A percentile compares a stretch with the other conserved stretches of the same genome.
Conservation (phyloP, 2,113 vertebrate species). For the Oncorhynchus kisutch region DNA sequence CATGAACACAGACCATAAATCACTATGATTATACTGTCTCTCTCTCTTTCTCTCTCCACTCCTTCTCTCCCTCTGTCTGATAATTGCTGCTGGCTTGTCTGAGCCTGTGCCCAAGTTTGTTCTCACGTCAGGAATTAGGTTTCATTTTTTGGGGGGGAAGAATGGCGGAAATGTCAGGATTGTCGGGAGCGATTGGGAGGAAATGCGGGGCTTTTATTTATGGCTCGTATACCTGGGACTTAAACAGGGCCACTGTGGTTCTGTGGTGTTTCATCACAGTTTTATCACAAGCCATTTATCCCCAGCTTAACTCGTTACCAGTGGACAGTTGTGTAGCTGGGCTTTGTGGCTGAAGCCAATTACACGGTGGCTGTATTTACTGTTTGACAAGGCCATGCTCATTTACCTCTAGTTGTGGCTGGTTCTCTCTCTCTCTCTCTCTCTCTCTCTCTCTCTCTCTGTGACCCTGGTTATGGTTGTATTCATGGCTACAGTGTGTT, state of each 20-base stretch:
- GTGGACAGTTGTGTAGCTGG: slow-evolving; percentile 1
- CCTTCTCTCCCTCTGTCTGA: too few species aligned
- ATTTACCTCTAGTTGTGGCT: background rate
- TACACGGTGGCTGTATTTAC: slow-evolving; percentile 7
- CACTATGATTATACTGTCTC: slow-evolving; percentile 61
- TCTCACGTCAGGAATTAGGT: background rate
- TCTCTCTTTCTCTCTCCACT: background rate
- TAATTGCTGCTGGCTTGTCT: slow-evolving; percentile 29
- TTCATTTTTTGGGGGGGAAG: background rate
- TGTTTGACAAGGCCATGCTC: background rate
- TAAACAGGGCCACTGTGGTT: background rate
- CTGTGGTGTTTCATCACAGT: slow-evolving; percentile 13
- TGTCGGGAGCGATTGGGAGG: background rate
- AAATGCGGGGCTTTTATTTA: background rate
- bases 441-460: too few species aligned
- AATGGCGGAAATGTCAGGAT: background rate
- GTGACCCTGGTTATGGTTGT: too few species aligned
- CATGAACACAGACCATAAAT: slow-evolving; percentile 76
- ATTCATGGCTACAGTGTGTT: too few species aligned
- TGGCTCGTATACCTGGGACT: background rate
- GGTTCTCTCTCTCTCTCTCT: too few species aligned
- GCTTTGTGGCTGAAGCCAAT: slow-evolving; percentile 11
- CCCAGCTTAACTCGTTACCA: slow-evolving; percentile 24
- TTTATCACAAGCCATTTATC: slow-evolving; percentile 14
- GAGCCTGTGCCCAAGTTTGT: slow-evolving; percentile 19